Base-by-base conservation (phyloP, 2,113 vertebrate species). In the Rousettus leschenaultii region DNA sequence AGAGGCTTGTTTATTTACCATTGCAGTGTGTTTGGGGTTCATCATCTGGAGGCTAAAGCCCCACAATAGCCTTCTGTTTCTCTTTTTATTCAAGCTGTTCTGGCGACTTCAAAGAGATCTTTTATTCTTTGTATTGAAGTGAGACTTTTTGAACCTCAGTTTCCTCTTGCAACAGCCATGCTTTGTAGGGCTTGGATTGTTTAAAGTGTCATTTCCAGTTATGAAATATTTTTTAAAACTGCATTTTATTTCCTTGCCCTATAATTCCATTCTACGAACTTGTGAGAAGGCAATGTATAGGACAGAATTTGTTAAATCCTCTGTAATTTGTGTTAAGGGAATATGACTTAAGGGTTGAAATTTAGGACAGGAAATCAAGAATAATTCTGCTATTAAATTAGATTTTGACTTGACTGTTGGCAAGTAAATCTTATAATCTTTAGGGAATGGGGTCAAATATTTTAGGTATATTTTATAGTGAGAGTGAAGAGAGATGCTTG, bases 51-150 rank as follows among this genome's bases (percentile, higher is more conserved):
- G 86, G 24, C 95, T 9, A 15, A 48, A 53, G 91, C 68, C 61
- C 75, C 79, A 96, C 86, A 96, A 24, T 83, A 95, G 93, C 7
- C 65, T 90, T 97, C 55, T 96, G 84, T 97, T 86, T 82, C 95
- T 86, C 66, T 71, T 96, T 94, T 96, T 80, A 77, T 95, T 96
- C 89, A 45, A n/a, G 6, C 90, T 74, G 82, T 85, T 92, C 73
- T 86, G 94, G n/a, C 51, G 65, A 82, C 96, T 96, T 89, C 96
- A 96, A 96, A 91, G 87, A 91, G n/a, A 78, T 45, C 86, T 85
- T 82, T 97, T 92, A 97, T 98, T 97, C 57, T 96, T 92, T 68
- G 33, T 83, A 75, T 97, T 97, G 71, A 86, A 96, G 82, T 97
- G 73, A 68, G 78, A 61, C 51, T 78, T 97, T 96, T 86, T 61